phyloP scores from a whole-genome alignment of 2,888 invertebrate genomes.

The Bedellia somnulentella region DNA sequence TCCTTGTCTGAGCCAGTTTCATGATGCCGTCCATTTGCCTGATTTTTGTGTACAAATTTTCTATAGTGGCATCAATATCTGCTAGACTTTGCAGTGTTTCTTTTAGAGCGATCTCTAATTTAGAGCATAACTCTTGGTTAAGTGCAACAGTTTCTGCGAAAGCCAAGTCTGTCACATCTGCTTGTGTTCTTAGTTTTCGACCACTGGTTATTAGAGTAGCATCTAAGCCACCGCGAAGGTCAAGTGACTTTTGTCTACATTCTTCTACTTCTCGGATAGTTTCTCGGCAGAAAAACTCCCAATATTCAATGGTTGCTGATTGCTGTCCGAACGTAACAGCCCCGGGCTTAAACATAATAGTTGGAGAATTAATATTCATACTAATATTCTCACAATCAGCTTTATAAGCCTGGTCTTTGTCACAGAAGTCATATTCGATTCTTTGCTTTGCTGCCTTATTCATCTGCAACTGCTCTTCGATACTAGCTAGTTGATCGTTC shows the following conservation, averaged over 20 bases:
- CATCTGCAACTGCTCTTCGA: constrained; percentile 70
- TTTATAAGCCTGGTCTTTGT: constrained; percentile 79
- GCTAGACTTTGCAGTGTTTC: constrained; percentile 74
- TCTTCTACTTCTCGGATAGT: constrained; percentile 74
- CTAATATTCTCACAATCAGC: constrained; percentile 72
- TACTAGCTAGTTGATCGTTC: constrained; percentile 63
- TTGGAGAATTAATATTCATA: constrained; percentile 68
- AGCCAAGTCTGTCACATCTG: constrained; percentile 78
- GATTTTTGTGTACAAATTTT: constrained; percentile 67
- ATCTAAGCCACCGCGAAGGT: constrained; percentile 71
- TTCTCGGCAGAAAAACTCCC: constrained; percentile 82
- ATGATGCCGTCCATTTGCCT: constrained; percentile 78
- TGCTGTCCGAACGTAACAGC: constrained; percentile 77
- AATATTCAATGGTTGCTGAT: constrained; percentile 69
- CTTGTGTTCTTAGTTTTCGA: constrained; percentile 79
- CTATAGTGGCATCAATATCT: constrained; percentile 75
- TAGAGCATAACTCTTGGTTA: constrained; percentile 71
- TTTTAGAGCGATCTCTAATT: constrained; percentile 69
- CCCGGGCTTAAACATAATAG: constrained; percentile 79
- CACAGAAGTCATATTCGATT: constrained; percentile 90
- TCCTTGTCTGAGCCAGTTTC: constrained; percentile 86
- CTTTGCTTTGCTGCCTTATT: constrained; percentile 80
- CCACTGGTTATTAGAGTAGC: constrained; percentile 75
- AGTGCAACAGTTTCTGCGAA: constrained; percentile 75
- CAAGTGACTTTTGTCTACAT: constrained; percentile 73